Conservation (phyloP, 30 jellyfish, hydroid and myxozoan genomes). For the Sanderia malayensis region DNA sequence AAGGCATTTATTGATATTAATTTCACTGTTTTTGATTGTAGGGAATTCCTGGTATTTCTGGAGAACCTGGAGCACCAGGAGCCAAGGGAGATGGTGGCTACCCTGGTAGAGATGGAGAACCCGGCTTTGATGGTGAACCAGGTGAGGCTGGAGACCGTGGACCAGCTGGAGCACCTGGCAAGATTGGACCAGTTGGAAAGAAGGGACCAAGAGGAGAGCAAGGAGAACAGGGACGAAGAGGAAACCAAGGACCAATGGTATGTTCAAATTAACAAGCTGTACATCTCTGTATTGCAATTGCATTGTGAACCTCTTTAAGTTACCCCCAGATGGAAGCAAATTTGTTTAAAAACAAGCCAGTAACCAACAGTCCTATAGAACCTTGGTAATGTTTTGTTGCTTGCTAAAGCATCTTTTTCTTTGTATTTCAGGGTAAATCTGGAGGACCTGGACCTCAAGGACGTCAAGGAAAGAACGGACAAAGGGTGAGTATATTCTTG, state of each 20-base stretch:
- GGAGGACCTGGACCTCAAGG: conserved; percentile 99
- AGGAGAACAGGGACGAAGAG: conserved; percentile 84
- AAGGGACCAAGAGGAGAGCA: conserved; percentile 90
- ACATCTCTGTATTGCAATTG: no score
- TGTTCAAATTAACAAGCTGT: conserved; percentile 5
- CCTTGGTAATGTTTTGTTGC: no score
- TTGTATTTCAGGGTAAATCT: conserved; percentile 83
- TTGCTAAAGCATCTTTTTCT: no score
- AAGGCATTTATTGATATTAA: no score
- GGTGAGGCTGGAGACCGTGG: conserved; percentile 89
- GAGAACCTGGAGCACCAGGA: conserved; percentile 93
- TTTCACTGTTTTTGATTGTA: background rate
- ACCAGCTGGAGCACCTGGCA: conserved; percentile 79
- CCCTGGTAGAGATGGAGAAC: conserved; percentile 81
- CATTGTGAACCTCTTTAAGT: no score
- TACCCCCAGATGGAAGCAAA: no score
- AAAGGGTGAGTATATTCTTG: conserved; percentile 35
- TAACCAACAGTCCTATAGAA: no score
- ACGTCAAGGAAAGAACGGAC: conserved; percentile 93
- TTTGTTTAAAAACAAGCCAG: no score
- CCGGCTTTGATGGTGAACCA: conserved; percentile 62
- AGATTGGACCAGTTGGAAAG: conserved; percentile 75
- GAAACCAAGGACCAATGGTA: conserved; percentile 84
- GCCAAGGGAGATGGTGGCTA: conserved; percentile 77
- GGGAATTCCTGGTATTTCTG: conserved; percentile 91